phyloP scores from a whole-genome alignment of 2,888 invertebrate species.

The Tachystola acroxantha region DNA sequence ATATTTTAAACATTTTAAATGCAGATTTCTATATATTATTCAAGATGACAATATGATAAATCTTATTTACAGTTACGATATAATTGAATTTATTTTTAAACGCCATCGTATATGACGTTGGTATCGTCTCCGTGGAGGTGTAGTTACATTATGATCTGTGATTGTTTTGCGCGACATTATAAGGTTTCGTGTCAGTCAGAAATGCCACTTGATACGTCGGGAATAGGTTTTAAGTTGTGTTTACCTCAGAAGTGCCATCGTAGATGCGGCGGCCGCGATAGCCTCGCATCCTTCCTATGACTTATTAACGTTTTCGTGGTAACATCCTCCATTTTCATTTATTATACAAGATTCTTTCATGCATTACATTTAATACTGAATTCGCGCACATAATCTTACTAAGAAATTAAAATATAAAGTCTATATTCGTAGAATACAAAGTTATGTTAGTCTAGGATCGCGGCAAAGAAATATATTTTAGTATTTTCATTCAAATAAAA shows the following conservation, averaged over 20 bases:
- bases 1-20: slow-evolving; percentile 65
- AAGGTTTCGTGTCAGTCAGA: slow-evolving; percentile 40
- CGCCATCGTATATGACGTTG: slow-evolving; percentile 28
- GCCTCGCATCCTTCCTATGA: too few relatives aligned
- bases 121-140: slow-evolving; percentile 24
- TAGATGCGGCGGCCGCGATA: slow-evolving; percentile 21
- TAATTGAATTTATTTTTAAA: slow-evolving; percentile 44
- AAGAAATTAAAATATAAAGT: too few relatives aligned
- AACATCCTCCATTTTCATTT: too few relatives aligned
- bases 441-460: too few relatives aligned
- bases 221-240: slow-evolving; percentile 50
- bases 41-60: slow-evolving; percentile 69
- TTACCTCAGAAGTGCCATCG: slow-evolving; percentile 71
- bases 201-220: slow-evolving; percentile 16
- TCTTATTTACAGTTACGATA: slow-evolving; percentile 68
- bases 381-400: too few relatives aligned
- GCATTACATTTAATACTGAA: too few relatives aligned
- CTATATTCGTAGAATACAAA: too few relatives aligned
- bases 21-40: slow-evolving; percentile 70
- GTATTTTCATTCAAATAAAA: too few relatives aligned
- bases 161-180: slow-evolving; percentile 54
- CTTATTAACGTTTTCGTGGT: too few relatives aligned
- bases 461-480: too few relatives aligned
- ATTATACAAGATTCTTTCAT: too few relatives aligned
- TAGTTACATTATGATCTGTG: slow-evolving; percentile 46